Evolutionary conservation across 2,113 vertebrate genomes (phyloP), one percentile per base, ranked within the genome.

Genomic region (Xiphias gladius): DNA sequence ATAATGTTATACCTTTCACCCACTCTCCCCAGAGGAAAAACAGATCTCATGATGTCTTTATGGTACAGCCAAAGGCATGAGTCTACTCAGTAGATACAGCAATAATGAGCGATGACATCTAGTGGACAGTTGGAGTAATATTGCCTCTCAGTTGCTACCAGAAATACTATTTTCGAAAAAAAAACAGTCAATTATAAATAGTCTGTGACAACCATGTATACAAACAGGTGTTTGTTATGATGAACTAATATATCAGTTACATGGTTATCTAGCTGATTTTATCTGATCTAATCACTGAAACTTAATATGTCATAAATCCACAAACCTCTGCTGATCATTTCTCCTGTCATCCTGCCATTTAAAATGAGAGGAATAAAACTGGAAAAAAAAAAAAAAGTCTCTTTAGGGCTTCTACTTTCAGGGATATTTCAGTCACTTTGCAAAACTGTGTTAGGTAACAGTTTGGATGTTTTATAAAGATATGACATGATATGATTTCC

Each of bases 51-150:
- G 2, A 28, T 37, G 20, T 63, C 32, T 41, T n/a, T 17, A 12
- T 39, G 8, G 19, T n/a, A 39, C 14, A 17, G 28, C 0, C 4
- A 14, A 39, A 67, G 58, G 19, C 55, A 63, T 43, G 37, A 55
- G n/a, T 50, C 19, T 6, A 7, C 61, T 43, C 16, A 7, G 6
- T 22, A 32, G 67, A 69, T 43, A 30, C 5, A 70, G 30, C 35
- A 30, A 17, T 26, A 76, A 63, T 59, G 19, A 73, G 16, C 55
- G 41, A 35, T 46, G 87, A 77, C 91, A 91, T 85, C 91, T 91
- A 82, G 76, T 86, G 91, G 85, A 76, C 35, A 73, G 16, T 20
- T 80, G 62, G 24, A 61, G 78, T 82, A 86, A 39, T 48, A 22
- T 32, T 26, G 7, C 48, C 55, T 58, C 35, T 13, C 9, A 55